Base-by-base conservation (phyloP, 2,888 invertebrate genomes). In the Druceiella hillmani region DNA sequence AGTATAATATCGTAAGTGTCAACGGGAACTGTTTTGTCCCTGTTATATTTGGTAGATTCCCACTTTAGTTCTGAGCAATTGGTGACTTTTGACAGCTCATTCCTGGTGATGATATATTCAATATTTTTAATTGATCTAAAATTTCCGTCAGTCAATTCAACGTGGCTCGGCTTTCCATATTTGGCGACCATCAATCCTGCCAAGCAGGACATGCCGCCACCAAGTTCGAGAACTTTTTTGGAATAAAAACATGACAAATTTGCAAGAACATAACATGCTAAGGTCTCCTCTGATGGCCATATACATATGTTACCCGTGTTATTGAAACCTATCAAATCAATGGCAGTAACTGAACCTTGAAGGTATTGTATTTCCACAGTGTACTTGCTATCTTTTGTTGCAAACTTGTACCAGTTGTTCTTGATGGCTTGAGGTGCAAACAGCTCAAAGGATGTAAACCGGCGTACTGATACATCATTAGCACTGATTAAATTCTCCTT, bases 131-230 rank as follows among this genome's bases (percentile, higher is more conserved):
- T 77, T 39, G 86, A 83, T 26, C 78, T 72, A 51, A 75, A 75
- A 62, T 89, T 88, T 20, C 89, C 89, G 57, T 89, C 89, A 9
- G 87, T 86, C 20, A 88, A 65, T 45, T 79, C 74, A 3, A 88
- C 80, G 14, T 69, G 64, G 46, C 68, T 66, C 1, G 84, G 76
- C 32, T 70, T 64, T 38, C 79, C 77, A 52, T 80, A 81, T 53
- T 83, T 81, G 38, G 83, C 81, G 33, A 78, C 69, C 55, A 85
- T 75, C 9, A 89, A 62, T 2, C 87, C 88, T 4, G 87, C 86
- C 17, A 89, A 64, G 50, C 87, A 87, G 12, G 87, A 86, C 83
- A 89, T 88, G 3, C 89, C 89, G 11, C 88, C 88, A 2, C 89
- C 89, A 27, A 89, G 64, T 58, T 89, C 89, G 51, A 87, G 66